Base-by-base conservation (phyloP, 1,140 invertebrate species). In the Charaxes varanes region DNA sequence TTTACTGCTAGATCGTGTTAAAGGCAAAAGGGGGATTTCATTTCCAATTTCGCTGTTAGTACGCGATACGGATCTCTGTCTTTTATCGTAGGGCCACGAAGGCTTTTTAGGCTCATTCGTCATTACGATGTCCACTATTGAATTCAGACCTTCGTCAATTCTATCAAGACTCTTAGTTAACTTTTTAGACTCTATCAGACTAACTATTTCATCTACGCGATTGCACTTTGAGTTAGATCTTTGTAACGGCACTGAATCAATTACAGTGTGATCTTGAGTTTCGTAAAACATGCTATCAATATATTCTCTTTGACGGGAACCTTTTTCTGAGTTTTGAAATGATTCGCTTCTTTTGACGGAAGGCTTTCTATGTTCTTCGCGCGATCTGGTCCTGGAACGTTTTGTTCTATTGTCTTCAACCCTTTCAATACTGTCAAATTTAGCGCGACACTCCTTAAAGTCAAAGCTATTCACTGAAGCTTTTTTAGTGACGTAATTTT, bases 151-250 rank as follows among this genome's bases (percentile, higher is more conserved):
- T 53, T 93, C 91, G 52, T 92, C 91, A 3, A 94, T 90, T 31
- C 91, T 87, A 42, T 94, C 92, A 16, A 93, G 70, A 40, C 91
- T 93, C 74, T 93, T 94, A 1, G 90, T 91, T 30, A 91, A 81
- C 17, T 87, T 84, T 31, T 86, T 86, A 28, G 78, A 87, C 71
- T 85, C 86, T 44, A 77, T 85, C 50, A 81, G 81, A 45, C 53
- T 87, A 18, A 83, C 85, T 51, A 85, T 85, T 79, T 86, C 86
- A 45, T 84, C 77, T 0, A 85, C 74, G 15, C 77, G 61, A 44
- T 59, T 76, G 32, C 62, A 72, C 74, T 86, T 81, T 1, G 73
- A 77, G 34, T 83, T 86, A 2, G 85, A 86, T 33, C 85, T 77
- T 55, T 87, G 86, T 5, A 84, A 54, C 0, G n/a, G n/a, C n/a